Evolutionary conservation across 2,888 invertebrate genomes (phyloP).

Genomic region (Phengaris arion): DNA sequence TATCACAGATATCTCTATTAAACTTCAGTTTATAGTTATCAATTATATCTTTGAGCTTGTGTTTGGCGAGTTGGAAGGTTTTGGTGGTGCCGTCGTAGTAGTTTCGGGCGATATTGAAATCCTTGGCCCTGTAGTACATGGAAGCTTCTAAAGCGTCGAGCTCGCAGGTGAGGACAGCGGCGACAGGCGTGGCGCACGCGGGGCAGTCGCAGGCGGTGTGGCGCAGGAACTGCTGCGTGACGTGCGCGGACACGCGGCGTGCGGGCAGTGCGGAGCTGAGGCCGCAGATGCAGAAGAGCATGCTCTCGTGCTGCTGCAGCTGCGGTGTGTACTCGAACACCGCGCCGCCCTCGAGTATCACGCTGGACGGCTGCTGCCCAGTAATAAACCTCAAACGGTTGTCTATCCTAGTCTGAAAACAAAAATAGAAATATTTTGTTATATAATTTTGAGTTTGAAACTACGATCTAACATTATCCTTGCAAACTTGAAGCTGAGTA

Average conservation of each 20-base stretch:
- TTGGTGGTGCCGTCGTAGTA: constrained; percentile 56
- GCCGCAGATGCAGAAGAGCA: constrained; percentile 51
- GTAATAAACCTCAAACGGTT: constrained; percentile 58
- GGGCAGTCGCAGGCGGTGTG: constrained; percentile 55
- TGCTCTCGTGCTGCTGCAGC: constrained; percentile 38
- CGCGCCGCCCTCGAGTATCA: constrained; percentile 27
- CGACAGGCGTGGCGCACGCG: constrained; percentile 50
- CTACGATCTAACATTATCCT: no score
- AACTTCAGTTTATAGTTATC: constrained; percentile 39
- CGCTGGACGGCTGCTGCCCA: constrained; percentile 50
- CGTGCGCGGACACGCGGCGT: constrained; percentile 47
- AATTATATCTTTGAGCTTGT: constrained; percentile 44
- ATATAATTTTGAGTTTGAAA: no score
- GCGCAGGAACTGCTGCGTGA: constrained; percentile 50
- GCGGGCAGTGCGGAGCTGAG: constrained; percentile 50
- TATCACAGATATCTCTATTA: constrained; percentile 48
- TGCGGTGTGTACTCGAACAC: constrained; percentile 20
- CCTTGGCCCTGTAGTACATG: constrained; percentile 55
- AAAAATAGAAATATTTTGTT: background rate
- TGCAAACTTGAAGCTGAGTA: no score
- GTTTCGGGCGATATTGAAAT: constrained; percentile 55
- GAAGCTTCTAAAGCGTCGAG: constrained; percentile 53
- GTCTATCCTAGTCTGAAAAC: constrained; percentile 57
- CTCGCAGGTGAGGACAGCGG: constrained; percentile 46
- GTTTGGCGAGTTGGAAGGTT: constrained; percentile 46